phyloP scores from a whole-genome alignment of 2,797 vertebrate species.

The Sebastes kiyomatsui region DNA sequence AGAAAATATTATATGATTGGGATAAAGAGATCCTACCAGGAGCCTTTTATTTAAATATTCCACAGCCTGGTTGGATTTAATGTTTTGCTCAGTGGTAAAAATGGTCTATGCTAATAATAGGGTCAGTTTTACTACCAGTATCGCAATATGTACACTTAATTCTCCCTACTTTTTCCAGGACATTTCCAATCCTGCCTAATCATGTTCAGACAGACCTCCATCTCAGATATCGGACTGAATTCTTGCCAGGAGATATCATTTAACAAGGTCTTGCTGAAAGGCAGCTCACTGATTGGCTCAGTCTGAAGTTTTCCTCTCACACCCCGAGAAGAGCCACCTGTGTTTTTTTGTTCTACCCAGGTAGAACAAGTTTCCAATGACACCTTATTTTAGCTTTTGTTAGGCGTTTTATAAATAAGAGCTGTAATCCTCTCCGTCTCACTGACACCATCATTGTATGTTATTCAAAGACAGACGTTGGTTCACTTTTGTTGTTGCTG shows the following conservation, averaged over 20 bases:
- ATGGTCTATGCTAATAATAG: background rate
- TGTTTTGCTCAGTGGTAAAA: background rate
- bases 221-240: background rate
- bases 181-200: background rate
- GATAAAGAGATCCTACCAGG: background rate
- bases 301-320: constrained; percentile 13
- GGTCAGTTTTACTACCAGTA: background rate
- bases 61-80: background rate
- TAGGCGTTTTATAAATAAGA: constrained; percentile 8
- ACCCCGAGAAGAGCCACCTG: background rate
- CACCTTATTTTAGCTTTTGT: constrained; percentile 28
- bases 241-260: background rate
- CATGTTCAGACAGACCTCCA: background rate
- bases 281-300: background rate
- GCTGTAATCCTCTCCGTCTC: constrained; percentile 3
- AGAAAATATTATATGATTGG: background rate
- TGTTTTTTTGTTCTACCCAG: constrained; percentile 1
- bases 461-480: constrained; percentile 12
- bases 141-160: background rate
- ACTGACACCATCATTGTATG: background rate
- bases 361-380: constrained; percentile 26
- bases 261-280: background rate
- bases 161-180: background rate
- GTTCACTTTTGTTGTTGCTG: constrained; percentile 3
- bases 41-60: background rate